These are phyloP conservation scores for Aethes cnicana DNA, from an alignment of 2,888 invertebrate species.

Conservation along the genomic window DNA sequence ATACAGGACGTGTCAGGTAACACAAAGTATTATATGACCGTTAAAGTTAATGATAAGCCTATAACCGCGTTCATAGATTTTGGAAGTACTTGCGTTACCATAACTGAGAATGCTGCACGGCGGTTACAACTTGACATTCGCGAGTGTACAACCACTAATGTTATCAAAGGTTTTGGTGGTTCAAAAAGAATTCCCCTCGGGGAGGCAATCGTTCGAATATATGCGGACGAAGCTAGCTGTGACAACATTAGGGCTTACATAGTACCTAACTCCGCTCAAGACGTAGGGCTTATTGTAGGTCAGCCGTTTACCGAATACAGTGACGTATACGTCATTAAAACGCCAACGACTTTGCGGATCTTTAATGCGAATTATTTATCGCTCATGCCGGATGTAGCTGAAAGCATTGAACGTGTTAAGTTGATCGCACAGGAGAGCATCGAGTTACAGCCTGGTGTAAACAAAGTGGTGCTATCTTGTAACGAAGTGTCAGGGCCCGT, in stretches of 20 bases:
- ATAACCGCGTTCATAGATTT: slow-evolving; percentile 18
- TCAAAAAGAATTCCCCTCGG: background rate
- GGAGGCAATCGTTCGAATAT: background rate
- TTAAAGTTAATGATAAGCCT: slow-evolving; percentile 1
- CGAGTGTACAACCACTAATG: background rate
- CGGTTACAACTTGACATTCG: background rate
- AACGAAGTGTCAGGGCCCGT: background rate
- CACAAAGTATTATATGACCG: slow-evolving; percentile 13
- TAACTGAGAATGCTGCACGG: background rate
- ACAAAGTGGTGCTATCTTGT: slow-evolving; percentile 8
- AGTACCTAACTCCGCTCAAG: slow-evolving; percentile 6
- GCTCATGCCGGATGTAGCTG: slow-evolving; percentile 6
- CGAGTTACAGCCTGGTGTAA: slow-evolving; percentile 3
- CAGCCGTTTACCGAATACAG: slow-evolving; percentile 13
- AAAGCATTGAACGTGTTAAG: slow-evolving; percentile 3
- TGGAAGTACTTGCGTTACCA: slow-evolving; percentile 18
- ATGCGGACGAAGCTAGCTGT: slow-evolving; percentile 7
- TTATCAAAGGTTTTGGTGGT: slow-evolving; percentile 12
- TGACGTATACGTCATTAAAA: slow-evolving; percentile 14
- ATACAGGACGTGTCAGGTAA: background rate
- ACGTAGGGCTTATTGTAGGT: slow-evolving; percentile 4
- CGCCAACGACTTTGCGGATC: background rate
- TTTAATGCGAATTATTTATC: slow-evolving; percentile 9
- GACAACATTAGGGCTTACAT: slow-evolving; percentile 1
- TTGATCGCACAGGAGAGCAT: background rate